Conservation (phyloP, 2,797 vertebrate genomes). For the Dallia pectoralis region DNA sequence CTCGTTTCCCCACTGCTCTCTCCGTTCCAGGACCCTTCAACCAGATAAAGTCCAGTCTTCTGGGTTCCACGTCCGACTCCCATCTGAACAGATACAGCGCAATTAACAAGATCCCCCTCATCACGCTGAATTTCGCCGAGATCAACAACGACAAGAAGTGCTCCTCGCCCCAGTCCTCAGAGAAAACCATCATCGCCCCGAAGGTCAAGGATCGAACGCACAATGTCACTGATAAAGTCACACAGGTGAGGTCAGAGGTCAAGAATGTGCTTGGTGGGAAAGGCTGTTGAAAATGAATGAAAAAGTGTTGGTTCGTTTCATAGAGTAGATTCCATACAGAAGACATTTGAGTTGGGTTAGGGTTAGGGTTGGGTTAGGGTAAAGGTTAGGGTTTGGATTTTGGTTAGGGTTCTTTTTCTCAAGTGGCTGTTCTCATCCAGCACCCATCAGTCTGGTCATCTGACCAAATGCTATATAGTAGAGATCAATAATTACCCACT, state of each 20-base stretch:
- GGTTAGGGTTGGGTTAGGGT: neutral
- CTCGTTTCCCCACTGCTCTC: neutral
- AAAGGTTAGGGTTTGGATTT: too few species aligned
- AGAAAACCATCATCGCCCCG: slow-evolving; percentile 96
- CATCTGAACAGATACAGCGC: slow-evolving; percentile 99
- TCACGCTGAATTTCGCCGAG: slow-evolving; percentile 97
- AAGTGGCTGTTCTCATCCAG: neutral
- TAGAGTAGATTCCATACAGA: neutral
- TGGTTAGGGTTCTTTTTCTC: neutral
- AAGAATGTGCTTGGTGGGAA: neutral
- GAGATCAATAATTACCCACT: neutral
- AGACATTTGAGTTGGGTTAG: neutral
- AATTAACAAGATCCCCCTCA: slow-evolving; percentile 98
- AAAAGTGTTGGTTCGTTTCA: neutral
- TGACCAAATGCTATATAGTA: neutral
- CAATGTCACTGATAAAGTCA: slow-evolving; percentile 98
- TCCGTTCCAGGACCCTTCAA: slow-evolving; percentile 86
- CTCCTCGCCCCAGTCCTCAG: slow-evolving; percentile 90
- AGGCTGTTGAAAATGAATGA: neutral
- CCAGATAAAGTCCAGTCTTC: slow-evolving; percentile 96
- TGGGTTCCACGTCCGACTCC: slow-evolving; percentile 97
- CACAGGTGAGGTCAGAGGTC: slow-evolving; percentile 89
- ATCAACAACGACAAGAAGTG: slow-evolving; percentile 92
- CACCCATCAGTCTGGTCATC: neutral
- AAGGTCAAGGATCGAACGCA: slow-evolving; percentile 97